A percentile compares a stretch with the other conserved stretches of the same genome.
Conservation (phyloP, 2,113 vertebrate genomes). For the Apus apus region DNA sequence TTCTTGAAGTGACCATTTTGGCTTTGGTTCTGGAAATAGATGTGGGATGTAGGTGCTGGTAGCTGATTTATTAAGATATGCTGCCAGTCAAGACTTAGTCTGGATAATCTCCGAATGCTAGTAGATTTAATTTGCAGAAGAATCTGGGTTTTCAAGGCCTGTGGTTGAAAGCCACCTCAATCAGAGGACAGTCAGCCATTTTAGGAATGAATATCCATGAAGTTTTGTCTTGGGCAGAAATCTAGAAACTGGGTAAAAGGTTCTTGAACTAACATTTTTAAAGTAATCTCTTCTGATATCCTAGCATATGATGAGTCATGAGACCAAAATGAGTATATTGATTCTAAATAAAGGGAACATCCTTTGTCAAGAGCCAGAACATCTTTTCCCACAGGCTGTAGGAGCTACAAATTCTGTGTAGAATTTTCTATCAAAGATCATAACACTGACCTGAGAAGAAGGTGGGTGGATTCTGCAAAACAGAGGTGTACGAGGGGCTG, state of each 20-base stretch:
- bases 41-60: neutral
- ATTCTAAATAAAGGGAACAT: neutral
- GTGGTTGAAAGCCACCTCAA: neutral
- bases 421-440: neutral
- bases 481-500: neutral
- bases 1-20: neutral
- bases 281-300: neutral
- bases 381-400: neutral
- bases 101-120: neutral
- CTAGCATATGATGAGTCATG: neutral
- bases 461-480: neutral
- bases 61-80: neutral
- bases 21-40: neutral
- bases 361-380: neutral
- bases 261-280: neutral
- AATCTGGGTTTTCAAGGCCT: neutral
- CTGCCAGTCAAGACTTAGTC: neutral
- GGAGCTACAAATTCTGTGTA: neutral
- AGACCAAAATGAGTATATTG: neutral
- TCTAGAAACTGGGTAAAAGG: neutral
- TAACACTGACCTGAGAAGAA: neutral
- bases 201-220: neutral
- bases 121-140: neutral
- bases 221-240: accelerated
- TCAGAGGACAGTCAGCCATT: neutral